A percentile compares a stretch with the other conserved stretches of the same genome.
phyloP scores from a whole-genome alignment of 2,888 invertebrate species.

The Axea sp. region DNA sequence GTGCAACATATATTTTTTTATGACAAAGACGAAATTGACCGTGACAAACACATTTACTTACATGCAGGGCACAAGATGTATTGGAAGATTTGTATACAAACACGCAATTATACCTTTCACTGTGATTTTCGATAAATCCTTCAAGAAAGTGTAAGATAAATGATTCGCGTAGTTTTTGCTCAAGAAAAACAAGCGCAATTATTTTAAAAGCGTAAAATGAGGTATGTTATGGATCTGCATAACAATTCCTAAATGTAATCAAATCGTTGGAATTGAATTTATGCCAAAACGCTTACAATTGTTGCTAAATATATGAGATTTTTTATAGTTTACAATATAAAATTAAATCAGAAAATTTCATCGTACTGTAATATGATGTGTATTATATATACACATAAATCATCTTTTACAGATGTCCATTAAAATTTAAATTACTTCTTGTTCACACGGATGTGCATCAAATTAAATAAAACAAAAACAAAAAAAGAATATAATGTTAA shows the following conservation, averaged over 20 bases:
- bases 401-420: too few relatives aligned
- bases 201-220: slow-evolving; percentile 51
- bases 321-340: too few relatives aligned
- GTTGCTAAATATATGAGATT: slow-evolving; percentile 5
- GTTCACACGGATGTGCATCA: not conserved
- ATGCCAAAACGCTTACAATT: slow-evolving; percentile 9
- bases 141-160: slow-evolving; percentile 51
- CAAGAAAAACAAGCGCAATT: slow-evolving; percentile 37
- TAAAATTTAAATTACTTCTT: slow-evolving; percentile 21
- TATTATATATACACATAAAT: not conserved
- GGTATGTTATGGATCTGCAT: slow-evolving; percentile 13
- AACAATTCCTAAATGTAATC: slow-evolving; percentile 25
- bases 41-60: slow-evolving; percentile 39
- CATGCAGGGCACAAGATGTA: slow-evolving; percentile 4
- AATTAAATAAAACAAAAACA: too few relatives aligned
- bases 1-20: slow-evolving; percentile 31
- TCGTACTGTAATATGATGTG: too few relatives aligned
- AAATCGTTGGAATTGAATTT: slow-evolving; percentile 5
- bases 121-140: slow-evolving; percentile 53
- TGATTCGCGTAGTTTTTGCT: slow-evolving; percentile 38
- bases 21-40: slow-evolving; percentile 51
- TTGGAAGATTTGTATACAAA: slow-evolving; percentile 7
- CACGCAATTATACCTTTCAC: slow-evolving; percentile 57
- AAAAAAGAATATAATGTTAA: too few relatives aligned
- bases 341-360: too few relatives aligned